Evolutionary conservation across 2,888 invertebrate species (phyloP).

Genomic region (Horisme vitalbata): DNA sequence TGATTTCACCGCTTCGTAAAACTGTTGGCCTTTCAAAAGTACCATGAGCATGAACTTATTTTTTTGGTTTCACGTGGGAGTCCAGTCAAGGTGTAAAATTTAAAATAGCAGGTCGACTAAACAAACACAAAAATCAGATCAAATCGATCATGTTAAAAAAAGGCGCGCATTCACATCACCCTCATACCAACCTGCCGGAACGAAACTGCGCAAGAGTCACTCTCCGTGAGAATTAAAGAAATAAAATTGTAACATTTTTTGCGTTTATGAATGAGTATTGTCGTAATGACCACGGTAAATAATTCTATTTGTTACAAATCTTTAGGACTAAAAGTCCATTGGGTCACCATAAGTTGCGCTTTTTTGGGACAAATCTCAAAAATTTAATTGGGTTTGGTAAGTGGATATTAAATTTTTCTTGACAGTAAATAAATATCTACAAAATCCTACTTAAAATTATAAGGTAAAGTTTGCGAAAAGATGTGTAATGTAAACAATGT

Average conservation of each 20-base stretch:
- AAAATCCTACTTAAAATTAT: too few species aligned
- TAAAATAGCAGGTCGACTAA: slow-evolving; percentile 52
- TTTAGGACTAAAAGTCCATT: slow-evolving; percentile 41
- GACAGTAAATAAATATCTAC: too few species aligned
- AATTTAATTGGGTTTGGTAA: too few species aligned
- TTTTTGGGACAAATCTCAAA: background rate
- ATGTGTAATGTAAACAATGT: too few species aligned
- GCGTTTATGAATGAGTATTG: slow-evolving; percentile 66
- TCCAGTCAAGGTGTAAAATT: slow-evolving; percentile 47
- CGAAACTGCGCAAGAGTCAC: slow-evolving; percentile 59
- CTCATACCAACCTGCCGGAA: slow-evolving; percentile 57
- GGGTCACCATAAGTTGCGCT: slow-evolving; percentile 37
- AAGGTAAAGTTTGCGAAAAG: too few species aligned
- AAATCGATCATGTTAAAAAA: slow-evolving; percentile 71
- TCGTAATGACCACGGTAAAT: slow-evolving; percentile 74
- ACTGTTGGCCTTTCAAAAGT: background rate
- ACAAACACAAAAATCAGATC: slow-evolving; percentile 71
- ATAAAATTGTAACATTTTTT: slow-evolving; percentile 48
- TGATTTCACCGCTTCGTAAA: too few species aligned
- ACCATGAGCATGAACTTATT: background rate
- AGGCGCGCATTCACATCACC: slow-evolving; percentile 45
- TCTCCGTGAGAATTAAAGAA: slow-evolving; percentile 56
- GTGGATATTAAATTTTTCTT: too few species aligned
- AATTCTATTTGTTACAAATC: slow-evolving; percentile 68
- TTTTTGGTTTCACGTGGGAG: slow-evolving; percentile 58